Base-by-base conservation (phyloP, 2,888 invertebrate species). In the Drosophila tanythrix region DNA sequence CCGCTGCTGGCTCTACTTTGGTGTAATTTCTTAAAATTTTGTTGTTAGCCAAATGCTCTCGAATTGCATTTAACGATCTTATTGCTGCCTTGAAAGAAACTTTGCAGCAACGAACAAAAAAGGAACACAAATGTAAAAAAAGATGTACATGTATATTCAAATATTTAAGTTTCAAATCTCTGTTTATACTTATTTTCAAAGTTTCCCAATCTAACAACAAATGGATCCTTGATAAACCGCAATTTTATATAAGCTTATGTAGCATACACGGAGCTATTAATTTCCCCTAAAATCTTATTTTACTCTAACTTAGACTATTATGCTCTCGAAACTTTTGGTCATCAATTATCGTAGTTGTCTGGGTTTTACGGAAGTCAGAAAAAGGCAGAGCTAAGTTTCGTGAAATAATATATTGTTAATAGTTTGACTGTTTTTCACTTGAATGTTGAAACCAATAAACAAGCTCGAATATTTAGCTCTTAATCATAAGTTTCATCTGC, bases 1-100 rank as follows among this genome's bases (percentile, higher is more conserved):
- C 64, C 33, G 43, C 50, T 70, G 46, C 69, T 46, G 38, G 51
- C 66, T 43, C 33, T 59, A 36, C 36, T 59, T 56, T 58, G 13
- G 6, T 40, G 38, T 6, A 13, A 33, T 18, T 50, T 46, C 61
- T 25, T 46, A 5, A 27, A 13, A 25, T n/a, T 55, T 48, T 33
- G 46, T 25, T 38, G 38, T 15, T 35, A 27, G 31, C 21, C 35
- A 35, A 55, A 56, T 35, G 35, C n/a, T 35, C 15, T 21, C 10
- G 29, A 15, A 10, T n/a, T 10, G 5, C 31, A 8, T 21, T 15
- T 29, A 21, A 46, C 3, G 15, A 7, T 15, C 15, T 38, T 36
- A 25, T 18, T 25, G 15, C 7, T 7, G 27, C 15, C 27, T 29
- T 36, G 11, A 25, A 13, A 13, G 18, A 27, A 7, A 33, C 25